Conservation (phyloP, 2,113 vertebrate genomes). For the Cinclus cinclus region DNA sequence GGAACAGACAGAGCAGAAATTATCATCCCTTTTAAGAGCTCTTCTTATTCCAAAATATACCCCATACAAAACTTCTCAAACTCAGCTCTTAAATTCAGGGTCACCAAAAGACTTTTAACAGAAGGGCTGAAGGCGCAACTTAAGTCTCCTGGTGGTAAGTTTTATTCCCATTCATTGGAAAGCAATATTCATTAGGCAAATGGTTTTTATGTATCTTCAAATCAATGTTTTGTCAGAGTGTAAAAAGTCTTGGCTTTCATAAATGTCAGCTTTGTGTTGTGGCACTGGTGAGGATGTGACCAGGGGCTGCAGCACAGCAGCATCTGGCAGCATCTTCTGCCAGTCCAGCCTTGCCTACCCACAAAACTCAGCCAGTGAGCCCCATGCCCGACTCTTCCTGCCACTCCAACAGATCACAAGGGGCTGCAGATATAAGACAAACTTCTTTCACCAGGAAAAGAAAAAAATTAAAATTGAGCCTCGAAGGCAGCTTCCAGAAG, state of each 20-base stretch:
- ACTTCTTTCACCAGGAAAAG: neutral
- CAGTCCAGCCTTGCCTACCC: neutral
- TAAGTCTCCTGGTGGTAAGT: neutral
- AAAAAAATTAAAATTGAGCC: neutral
- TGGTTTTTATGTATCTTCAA: neutral
- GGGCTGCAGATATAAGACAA: neutral
- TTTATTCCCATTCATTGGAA: neutral
- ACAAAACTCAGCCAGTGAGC: neutral
- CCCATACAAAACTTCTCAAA: neutral
- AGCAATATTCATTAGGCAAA: neutral
- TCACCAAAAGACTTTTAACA: neutral
- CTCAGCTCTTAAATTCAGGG: neutral
- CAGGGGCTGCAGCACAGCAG: neutral
- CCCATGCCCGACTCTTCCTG: neutral
- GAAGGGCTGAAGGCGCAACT: neutral
- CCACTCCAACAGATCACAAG: neutral
- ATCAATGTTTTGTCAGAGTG: neutral
- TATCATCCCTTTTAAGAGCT: neutral
- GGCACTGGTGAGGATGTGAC: neutral
- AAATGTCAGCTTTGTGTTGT: neutral
- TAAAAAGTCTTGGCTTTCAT: neutral
- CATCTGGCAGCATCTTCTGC: neutral
- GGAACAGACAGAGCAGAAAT: neutral
- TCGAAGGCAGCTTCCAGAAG: slow-evolving; percentile 8
- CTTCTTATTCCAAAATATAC: neutral